Percentiles rank a stretch among this genome's conserved stretches.
Evolutionary conservation across 2,113 vertebrate genomes (phyloP).

Genomic region (Myxocyprinus asiaticus): DNA sequence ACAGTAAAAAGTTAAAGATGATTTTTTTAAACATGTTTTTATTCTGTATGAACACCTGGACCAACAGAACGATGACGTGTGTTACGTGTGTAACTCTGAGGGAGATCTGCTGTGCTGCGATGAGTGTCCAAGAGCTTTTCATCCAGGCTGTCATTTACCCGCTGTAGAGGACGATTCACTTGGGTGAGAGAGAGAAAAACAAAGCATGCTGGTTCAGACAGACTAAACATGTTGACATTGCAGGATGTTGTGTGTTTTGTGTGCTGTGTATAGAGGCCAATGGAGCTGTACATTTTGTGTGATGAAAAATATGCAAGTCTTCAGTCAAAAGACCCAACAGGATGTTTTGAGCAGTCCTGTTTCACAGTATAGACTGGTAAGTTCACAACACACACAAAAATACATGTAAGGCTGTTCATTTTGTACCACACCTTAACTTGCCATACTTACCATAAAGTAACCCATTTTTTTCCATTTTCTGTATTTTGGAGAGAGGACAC

Average conservation of each 20-base stretch:
- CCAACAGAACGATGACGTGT: conserved; percentile 71
- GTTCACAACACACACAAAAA: background rate
- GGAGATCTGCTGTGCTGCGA: conserved; percentile 67
- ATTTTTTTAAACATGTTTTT: background rate
- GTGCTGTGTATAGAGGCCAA: background rate
- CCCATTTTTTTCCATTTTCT: no score
- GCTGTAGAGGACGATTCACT: conserved; percentile 7
- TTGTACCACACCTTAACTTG: no score
- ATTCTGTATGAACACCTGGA: conserved; percentile 48
- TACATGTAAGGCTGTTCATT: background rate
- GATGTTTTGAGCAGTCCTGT: conserved; percentile 15
- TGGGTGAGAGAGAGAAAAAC: conserved; percentile 29
- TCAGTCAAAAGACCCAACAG: background rate
- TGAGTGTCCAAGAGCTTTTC: conserved; percentile 71
- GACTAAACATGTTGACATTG: background rate
- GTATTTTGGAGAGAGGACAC: no score
- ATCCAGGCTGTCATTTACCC: conserved; percentile 71
- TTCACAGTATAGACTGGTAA: conserved; percentile 23
- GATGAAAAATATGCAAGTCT: background rate
- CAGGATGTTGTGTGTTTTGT: background rate
- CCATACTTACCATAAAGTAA: no score
- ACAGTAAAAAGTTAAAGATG: no score
- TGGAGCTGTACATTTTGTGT: conserved; percentile 21
- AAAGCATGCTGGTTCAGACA: background rate
- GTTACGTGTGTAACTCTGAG: conserved; percentile 59